Percentiles rank a stretch among this genome's conserved stretches.
Conservation (phyloP, 2,888 invertebrate species). For the Orthonevra nobilis region DNA sequence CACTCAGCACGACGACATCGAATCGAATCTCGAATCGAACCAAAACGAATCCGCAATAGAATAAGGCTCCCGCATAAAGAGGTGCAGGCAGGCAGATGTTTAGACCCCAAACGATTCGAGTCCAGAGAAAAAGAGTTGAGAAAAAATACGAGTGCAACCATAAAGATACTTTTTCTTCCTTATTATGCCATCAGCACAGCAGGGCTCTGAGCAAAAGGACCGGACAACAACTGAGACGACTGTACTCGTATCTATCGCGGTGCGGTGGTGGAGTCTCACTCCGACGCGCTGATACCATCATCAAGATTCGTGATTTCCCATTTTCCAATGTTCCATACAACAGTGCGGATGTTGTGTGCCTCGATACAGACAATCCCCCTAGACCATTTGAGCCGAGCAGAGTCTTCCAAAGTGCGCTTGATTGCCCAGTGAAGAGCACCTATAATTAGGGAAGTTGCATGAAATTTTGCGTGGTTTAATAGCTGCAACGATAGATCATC, state of each 20-base stretch:
- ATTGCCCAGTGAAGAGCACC: constrained; percentile 65
- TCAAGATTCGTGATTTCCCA: constrained; percentile 63
- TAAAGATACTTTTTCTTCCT: constrained; percentile 58
- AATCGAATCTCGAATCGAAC: not conserved
- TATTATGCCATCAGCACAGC: constrained; percentile 65
- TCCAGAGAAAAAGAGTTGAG: constrained; percentile 13
- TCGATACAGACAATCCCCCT: constrained; percentile 61
- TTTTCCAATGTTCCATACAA: constrained; percentile 23
- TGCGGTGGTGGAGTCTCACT: not conserved
- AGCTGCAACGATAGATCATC: constrained; percentile 64
- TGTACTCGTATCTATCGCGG: too few relatives aligned
- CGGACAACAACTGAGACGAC: too few relatives aligned
- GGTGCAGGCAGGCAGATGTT: constrained; percentile 63
- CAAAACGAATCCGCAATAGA: constrained; percentile 41
- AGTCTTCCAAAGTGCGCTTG: constrained; percentile 59
- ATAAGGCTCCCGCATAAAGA: constrained; percentile 63
- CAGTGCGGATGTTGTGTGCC: constrained; percentile 53
- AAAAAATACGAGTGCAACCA: constrained; percentile 51
- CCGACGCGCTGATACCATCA: constrained; percentile 48
- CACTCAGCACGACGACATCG: constrained; percentile 48
- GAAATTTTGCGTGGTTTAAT: constrained; percentile 69
- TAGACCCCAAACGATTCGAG: constrained; percentile 31
- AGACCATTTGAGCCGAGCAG: constrained; percentile 38
- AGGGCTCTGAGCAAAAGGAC: too few relatives aligned
- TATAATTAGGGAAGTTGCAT: constrained; percentile 71